Evolutionary conservation across 2,797 vertebrate genomes (phyloP).

Genomic region (Florisuga fusca): DNA sequence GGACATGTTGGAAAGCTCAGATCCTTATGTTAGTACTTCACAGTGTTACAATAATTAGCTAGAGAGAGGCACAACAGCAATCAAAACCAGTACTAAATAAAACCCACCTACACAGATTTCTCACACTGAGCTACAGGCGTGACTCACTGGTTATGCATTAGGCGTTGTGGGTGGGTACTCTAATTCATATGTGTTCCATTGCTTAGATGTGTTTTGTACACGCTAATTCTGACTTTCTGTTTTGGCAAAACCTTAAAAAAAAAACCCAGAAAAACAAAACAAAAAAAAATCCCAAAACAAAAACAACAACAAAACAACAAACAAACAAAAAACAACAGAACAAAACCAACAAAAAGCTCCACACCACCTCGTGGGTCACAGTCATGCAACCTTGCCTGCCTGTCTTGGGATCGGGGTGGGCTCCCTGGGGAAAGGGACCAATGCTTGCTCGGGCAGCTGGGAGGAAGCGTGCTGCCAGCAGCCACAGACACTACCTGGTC

Average conservation of each 20-base stretch:
- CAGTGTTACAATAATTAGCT: slow-evolving; percentile 43
- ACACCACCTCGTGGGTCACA: background rate
- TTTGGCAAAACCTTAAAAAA: slow-evolving; percentile 45
- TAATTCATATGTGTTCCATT: slow-evolving; percentile 57
- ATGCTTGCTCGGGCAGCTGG: background rate
- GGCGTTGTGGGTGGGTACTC: slow-evolving; percentile 47
- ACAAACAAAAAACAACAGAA: background rate
- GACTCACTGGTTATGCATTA: slow-evolving; percentile 66
- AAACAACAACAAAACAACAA: background rate
- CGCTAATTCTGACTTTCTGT: slow-evolving; percentile 18
- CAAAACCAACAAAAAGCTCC: too few species aligned
- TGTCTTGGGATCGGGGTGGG: slow-evolving; percentile 32
- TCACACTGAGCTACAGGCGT: slow-evolving; percentile 39
- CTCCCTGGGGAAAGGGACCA: background rate
- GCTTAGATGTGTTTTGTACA: slow-evolving; percentile 40
- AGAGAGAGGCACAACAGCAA: slow-evolving; percentile 36
- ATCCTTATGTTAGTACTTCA: slow-evolving; percentile 36
- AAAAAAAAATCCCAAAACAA: background rate
- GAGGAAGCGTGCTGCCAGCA: background rate
- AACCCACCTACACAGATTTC: slow-evolving; percentile 60
- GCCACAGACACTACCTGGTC: background rate
- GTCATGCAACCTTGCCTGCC: slow-evolving; percentile 36
- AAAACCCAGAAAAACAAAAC: background rate
- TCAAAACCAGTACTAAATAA: slow-evolving; percentile 51
- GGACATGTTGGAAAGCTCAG: background rate